Conservation (phyloP, 2,113 vertebrate genomes). For the Albula glossodonta region DNA sequence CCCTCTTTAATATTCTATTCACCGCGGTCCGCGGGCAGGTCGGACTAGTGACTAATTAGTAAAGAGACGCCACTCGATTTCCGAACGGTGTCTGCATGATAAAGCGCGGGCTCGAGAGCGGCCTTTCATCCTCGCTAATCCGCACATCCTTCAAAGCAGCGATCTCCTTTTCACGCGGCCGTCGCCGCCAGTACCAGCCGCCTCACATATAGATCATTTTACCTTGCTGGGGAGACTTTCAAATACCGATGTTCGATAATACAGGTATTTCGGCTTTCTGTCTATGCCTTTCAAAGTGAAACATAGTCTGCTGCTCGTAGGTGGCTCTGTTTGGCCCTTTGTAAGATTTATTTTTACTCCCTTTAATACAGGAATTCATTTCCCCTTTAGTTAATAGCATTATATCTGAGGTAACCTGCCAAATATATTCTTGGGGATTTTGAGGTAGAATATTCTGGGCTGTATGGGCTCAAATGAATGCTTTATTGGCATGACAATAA, state of each 20-base stretch:
- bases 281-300: no score
- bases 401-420: neutral
- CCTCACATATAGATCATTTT: neutral
- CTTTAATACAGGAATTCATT: neutral
- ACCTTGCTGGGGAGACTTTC: no score
- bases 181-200: constrained; percentile 35
- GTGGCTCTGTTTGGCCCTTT: no score
- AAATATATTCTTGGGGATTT: neutral
- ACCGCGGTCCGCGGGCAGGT: constrained; percentile 10
- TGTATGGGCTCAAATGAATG: neutral
- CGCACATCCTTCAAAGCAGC: constrained; percentile 33
- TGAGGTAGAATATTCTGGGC: neutral
- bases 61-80: constrained; percentile 54
- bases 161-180: constrained; percentile 43
- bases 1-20: constrained; percentile 34
- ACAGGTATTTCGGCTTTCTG: no score
- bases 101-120: constrained; percentile 36
- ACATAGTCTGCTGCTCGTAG: no score
- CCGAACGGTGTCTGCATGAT: constrained; percentile 57
- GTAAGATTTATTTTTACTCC: no score
- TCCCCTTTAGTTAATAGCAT: neutral
- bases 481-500: neutral
- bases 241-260: no score
- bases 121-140: constrained; percentile 49
- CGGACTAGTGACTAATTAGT: neutral